Evolutionary conservation across 2,797 vertebrate species (phyloP).

Genomic region (Percopsis omiscomaycus): DNA sequence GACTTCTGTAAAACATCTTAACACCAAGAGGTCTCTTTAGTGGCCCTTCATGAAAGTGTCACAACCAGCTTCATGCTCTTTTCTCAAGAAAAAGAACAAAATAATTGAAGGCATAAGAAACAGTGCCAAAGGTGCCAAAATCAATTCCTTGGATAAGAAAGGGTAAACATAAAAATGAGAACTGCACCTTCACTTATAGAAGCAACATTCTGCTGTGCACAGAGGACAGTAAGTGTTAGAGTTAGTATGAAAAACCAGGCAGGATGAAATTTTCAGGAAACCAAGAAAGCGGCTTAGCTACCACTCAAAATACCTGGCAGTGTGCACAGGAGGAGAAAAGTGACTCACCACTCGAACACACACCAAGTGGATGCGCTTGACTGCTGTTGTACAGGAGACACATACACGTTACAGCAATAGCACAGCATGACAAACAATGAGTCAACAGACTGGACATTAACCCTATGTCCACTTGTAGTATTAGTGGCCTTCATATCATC

Average conservation of each 20-base stretch:
- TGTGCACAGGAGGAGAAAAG: slow-evolving; percentile 30
- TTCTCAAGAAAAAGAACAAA: background rate
- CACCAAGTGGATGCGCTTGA: background rate
- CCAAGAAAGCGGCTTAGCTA: slow-evolving; percentile 40
- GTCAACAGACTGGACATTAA: slow-evolving; percentile 63
- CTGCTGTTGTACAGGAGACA: slow-evolving; percentile 37
- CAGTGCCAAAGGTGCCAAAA: background rate
- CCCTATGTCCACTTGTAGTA: slow-evolving; percentile 73
- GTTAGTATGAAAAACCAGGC: slow-evolving; percentile 20
- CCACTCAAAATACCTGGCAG: slow-evolving; percentile 22
- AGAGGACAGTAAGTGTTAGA: slow-evolving; percentile 33
- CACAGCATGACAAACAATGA: slow-evolving; percentile 56
- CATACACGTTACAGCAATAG: slow-evolving; percentile 42
- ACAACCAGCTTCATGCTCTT: background rate
- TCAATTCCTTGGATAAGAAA: background rate
- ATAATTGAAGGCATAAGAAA: background rate
- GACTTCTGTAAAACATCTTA: no score
- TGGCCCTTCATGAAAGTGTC: background rate
- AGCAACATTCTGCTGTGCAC: slow-evolving; percentile 13
- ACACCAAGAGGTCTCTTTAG: background rate
- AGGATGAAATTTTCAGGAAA: slow-evolving; percentile 51
- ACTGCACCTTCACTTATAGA: slow-evolving; percentile 19
- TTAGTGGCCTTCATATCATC: slow-evolving; percentile 56
- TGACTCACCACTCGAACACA: slow-evolving; percentile 4
- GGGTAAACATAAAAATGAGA: slow-evolving; percentile 7